Evolutionary conservation across 2,113 vertebrate genomes (phyloP), one percentile per base, ranked within the genome.

Genomic region (Centrocercus urophasianus): DNA sequence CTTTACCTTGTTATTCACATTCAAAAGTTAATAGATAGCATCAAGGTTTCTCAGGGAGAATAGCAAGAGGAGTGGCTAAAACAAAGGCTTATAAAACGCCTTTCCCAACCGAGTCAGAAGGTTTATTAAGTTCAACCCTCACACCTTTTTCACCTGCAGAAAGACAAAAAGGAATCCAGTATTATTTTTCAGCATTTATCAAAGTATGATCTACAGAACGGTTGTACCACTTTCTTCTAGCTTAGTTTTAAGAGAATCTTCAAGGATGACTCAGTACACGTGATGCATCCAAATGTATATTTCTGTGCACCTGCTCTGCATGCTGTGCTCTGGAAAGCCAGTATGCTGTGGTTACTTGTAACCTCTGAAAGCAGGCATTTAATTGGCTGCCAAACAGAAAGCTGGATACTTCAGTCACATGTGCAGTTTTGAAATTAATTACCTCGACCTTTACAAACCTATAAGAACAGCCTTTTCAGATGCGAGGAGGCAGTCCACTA

Each of bases 71-170:
- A 95, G 92, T 91, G 93, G 97, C 97, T 91, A 97, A 95, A 93
- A 89, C 91, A 90, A 88, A 97, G 94, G 95, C 96, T 94, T 95
- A 88, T 92, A 96, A 93, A 97, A 96, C 95, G 22, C 97, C 97
- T 97, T 98, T 98, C 88, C 98, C 98, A 98, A 98, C 97, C 78
- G 98, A 96, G 91, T 99, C 98, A n/a, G 98, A 98, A 89, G 98
- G 98, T 98, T 98, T 99, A 96, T 97, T 98, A 83, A 99, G 98
- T 96, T 99, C 99, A 95, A 99, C 98, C 98, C 98, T 99, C 96
- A 99, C 98, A 96, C 98, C 98, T 97, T 99, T 99, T 96, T 99
- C 99, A 97, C 99, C 99, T 96, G 98, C 87, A 93, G 70, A 94
- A 80, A 93, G 40, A 96, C 0, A 71, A 82, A 71, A 89, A 89